Evolutionary conservation across 2,888 invertebrate species (phyloP).

Genomic region (Horisme vitalbata): DNA sequence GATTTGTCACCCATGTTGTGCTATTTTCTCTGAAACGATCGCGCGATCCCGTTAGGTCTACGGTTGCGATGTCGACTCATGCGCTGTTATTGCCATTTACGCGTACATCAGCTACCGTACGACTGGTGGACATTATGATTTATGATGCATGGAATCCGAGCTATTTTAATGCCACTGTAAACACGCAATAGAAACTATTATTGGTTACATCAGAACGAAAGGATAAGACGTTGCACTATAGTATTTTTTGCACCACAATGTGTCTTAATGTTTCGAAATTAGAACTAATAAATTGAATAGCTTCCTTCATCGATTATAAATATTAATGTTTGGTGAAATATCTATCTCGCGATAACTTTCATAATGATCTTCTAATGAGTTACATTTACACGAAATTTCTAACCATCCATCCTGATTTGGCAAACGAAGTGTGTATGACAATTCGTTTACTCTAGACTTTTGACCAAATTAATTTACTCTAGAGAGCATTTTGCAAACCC

Average conservation of each 20-base stretch:
- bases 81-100: constrained; percentile 33
- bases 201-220: constrained; percentile 15
- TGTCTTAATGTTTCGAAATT: background rate
- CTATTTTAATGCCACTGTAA: constrained; percentile 24
- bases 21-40: constrained; percentile 31
- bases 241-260: background rate
- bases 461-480: no score
- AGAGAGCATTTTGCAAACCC: no score
- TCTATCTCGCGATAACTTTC: no score
- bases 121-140: constrained; percentile 28
- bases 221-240: background rate
- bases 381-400: no score
- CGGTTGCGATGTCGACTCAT: constrained; percentile 13
- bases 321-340: no score
- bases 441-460: no score
- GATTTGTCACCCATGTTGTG: constrained; percentile 14
- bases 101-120: constrained; percentile 34
- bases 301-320: no score
- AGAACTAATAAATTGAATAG: no score
- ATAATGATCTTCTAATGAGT: no score
- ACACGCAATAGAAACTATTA: constrained; percentile 29
- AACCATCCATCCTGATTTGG: no score
- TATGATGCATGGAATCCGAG: constrained; percentile 29
- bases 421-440: no score
- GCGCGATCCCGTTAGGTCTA: constrained; percentile 30